Evolutionary conservation across 2,888 invertebrate genomes (phyloP), one percentile per base, ranked within the genome.

Genomic region (Schizaphis graminum): DNA sequence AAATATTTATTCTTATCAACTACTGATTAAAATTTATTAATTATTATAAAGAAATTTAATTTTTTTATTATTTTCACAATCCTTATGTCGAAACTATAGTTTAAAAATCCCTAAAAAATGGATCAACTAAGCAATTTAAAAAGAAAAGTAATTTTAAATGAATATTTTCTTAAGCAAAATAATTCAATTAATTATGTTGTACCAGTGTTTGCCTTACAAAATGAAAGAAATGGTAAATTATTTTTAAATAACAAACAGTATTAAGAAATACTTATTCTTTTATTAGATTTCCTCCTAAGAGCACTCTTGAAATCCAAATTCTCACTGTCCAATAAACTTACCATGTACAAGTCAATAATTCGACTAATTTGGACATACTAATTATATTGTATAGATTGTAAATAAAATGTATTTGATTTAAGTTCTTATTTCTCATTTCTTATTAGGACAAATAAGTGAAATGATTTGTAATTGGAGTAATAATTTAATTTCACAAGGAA

Each of bases 381-480:
- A 5, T 5, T 5, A 5, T 4, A 47, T 47, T 3, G 47, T 47
- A 47, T n/a, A n/a, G 47, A 47, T 5, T 47, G 47, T 47, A 47
- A 5, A 5, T 5, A 0, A 4, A 47, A 47, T 5, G n/a, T 5
- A 47, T 3, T 47, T 47, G 4, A 47, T 3, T n/a, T n/a, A 47
- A 3, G 4, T 47, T 47, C 4, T 85, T 85, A 85, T 85, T 85
- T 5, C 85, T 85, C 44, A 85, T 85, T 85, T 85, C 26, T 85
- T 85, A 44, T 85, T 85, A 85, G 85, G 85, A 85, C 85, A 85
- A 26, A 26, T 85, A 85, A 85, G 85, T 85, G 85, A 85, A 26
- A 85, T 85, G 24, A 85, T 85, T 85, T 85, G 4, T 0, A 85
- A 85, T 10, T 85, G 85, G 85, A 85, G 26, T 44, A 85, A 85